Evolutionary conservation across 64 coral and sea anemone genomes (phyloP), one percentile per base, ranked within the genome.

Genomic region (Hydrozoanthus tunicans): DNA sequence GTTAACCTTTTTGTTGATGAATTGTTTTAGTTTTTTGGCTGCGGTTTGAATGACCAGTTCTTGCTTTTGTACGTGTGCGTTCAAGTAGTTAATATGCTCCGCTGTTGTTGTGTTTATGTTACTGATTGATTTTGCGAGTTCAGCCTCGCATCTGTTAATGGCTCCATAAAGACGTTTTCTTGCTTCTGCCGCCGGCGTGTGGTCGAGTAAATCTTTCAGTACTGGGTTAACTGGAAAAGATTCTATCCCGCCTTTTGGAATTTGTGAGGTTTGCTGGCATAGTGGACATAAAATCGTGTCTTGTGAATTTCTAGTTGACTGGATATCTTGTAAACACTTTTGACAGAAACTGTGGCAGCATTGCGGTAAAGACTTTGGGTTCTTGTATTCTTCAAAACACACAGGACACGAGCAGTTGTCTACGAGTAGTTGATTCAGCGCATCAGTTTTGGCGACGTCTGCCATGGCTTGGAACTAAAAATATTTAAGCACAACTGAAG

Each of bases 261-360:
- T 17, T 54, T 78, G 76, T 56, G 76, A 78, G 14, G 6, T 6
- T 78, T 53, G 76, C 76, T 54, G 43, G 53, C 76, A 78, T 6
- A 78, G 53, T 54, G 76, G 76, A 56, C 76, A 78, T 54, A 51
- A 14, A 57, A 78, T 78, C 14, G 52, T 13, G 3, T 51, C 12
- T 77, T 32, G 73, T 32, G 11, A 7, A 6, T 17, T 51, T 1
- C 13, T 52, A 78, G 53, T 14, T 78, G 12, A 54, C 6, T 78
- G 76, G 64, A 66, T 14, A 4, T 66, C 64, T 66, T 66, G 64
- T 54, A 78, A 52, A 52, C 76, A 78, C 53, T 78, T 54, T 4
- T 15, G 10, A 56, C 76, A 78, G 76, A 78, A 78, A 54, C 76
- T 78, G 76, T 78, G 76, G 7, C 76, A 78, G 76, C 76, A 78